phyloP scores from a whole-genome alignment of 2,113 vertebrate species.

The Pseudorasbora parva region DNA sequence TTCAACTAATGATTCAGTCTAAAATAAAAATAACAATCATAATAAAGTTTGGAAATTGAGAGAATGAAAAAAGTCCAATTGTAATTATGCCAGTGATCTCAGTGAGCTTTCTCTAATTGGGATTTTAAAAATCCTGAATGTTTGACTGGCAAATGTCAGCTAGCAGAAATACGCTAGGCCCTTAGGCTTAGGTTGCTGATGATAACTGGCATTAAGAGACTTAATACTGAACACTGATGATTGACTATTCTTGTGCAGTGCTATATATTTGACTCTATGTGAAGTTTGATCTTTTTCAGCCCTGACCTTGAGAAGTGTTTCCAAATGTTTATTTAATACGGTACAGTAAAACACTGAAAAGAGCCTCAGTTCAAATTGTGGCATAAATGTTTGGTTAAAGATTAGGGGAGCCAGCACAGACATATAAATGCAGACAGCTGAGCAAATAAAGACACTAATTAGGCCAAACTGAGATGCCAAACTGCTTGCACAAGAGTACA shows the following conservation, averaged over 20 bases:
- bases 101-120: neutral
- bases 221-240: conserved; percentile 5
- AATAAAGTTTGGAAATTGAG: neutral
- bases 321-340: neutral
- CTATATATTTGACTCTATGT: neutral
- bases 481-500: conserved; percentile 5
- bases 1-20: neutral
- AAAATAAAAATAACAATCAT: neutral
- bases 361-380: conserved; percentile 33
- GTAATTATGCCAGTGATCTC: neutral
- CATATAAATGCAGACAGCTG: conserved; percentile 39
- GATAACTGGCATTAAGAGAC: neutral
- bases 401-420: conserved; percentile 7
- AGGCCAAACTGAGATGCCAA: conserved; percentile 19
- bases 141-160: neutral
- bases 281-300: neutral
- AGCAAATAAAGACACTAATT: conserved; percentile 47
- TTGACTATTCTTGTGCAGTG: neutral
- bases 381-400: conserved; percentile 21
- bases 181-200: neutral
- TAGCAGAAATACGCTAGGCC: neutral
- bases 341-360: conserved; percentile 20
- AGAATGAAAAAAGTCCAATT: neutral
- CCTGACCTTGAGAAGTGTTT: conserved; percentile 10
- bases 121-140: neutral